Evolutionary conservation across 2,797 vertebrate genomes (phyloP), one percentile per base, ranked within the genome.

Genomic region (Cossypha heuglini): DNA sequence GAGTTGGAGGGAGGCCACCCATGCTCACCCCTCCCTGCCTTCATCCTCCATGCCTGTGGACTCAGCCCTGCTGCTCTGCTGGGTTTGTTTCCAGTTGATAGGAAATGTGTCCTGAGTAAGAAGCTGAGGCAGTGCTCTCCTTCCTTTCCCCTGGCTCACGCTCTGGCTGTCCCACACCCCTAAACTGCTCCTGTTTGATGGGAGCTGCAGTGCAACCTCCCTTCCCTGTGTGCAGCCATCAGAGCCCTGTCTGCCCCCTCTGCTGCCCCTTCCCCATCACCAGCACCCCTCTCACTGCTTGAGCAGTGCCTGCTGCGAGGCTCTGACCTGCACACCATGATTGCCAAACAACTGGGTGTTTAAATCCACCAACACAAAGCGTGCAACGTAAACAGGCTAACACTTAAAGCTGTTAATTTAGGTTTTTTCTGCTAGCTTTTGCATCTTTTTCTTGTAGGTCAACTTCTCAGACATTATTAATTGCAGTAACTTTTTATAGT

Each of bases 71-170:
- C 58, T 62, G 66, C 61, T 84, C 58, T 77, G 54, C 46, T 78
- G n/a, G 14, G 16, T 14, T 54, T 71, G 24, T 71, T 79, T n/a
- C 43, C 1, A 0, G 0, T 21, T 11, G 4, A 6, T 16, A 62
- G 57, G 18, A 64, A 72, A 48, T 13, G 22, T 64, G 72, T 54
- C 62, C 38, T 3, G 6, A 80, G 69, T 13, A 46, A 78, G 38
- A 25, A 37, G 49, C 64, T 3, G 43, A 75, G 73, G 40, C 66
- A 45, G 13, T 11, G 33, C 72, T 48, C 1, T 68, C 33, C 9
- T 35, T 51, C 26, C 11, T 57, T 4, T 13, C 15, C 2, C 43
- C 43, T 29, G 22, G 11, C 52, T 67, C 29, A 7, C 0, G 0
- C 38, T 42, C 22, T 19, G n/a, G 4, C 79, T 76, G 55, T 52